Conservation (phyloP, 2,797 vertebrate species). For the Tokudaia muenninki region DNA sequence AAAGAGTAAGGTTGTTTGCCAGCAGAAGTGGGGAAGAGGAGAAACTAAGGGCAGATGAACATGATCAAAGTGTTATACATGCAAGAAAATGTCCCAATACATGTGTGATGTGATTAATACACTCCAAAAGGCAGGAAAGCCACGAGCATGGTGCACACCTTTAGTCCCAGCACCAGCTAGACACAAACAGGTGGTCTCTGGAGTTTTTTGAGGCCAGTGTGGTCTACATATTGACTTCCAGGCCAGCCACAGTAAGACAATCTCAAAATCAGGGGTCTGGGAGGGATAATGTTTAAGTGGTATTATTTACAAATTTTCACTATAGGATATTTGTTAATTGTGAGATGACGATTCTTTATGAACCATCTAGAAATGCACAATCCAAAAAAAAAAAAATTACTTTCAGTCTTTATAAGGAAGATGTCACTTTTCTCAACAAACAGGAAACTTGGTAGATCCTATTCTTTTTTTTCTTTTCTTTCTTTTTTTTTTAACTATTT, state of each 20-base stretch:
- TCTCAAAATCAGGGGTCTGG: neutral
- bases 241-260: neutral
- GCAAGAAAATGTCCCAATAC: neutral
- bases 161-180: neutral
- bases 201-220: neutral
- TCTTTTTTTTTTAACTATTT: neutral
- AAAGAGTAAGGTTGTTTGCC: conserved; percentile 18
- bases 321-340: neutral
- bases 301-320: conserved; percentile 55
- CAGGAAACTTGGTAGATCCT: neutral
- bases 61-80: neutral
- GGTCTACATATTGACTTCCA: neutral
- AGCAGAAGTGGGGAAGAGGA: neutral
- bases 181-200: neutral
- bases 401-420: neutral
- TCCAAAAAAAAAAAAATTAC: neutral
- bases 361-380: neutral
- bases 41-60: neutral
- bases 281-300: neutral
- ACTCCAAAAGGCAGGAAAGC: neutral
- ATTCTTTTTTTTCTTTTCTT: neutral
- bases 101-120: neutral
- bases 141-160: neutral
- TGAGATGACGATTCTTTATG: neutral
- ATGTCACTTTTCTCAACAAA: neutral